These are phyloP conservation scores for Nymphalis io DNA, from an alignment of 1,140 invertebrate species.

Conservation along the genomic window DNA sequence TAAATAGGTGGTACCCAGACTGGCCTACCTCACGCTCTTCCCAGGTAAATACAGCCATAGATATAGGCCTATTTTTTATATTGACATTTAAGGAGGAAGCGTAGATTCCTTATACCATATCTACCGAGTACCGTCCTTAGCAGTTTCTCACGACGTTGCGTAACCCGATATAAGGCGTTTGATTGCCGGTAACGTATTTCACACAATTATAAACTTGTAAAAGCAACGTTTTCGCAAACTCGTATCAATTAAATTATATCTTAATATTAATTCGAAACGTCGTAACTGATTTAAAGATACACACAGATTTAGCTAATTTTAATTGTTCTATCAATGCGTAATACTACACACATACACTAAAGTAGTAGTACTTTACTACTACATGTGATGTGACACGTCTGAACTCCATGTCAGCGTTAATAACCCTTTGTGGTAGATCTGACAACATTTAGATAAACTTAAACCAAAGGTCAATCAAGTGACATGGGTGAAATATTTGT, in stretches of 20 bases:
- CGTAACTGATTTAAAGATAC: no score
- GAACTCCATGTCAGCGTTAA: conserved; percentile 9
- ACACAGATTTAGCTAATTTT: no score
- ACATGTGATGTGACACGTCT: conserved; percentile 23
- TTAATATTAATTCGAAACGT: not conserved
- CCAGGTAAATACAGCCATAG: no score
- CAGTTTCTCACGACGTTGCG: conserved; percentile 20
- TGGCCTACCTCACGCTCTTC: no score
- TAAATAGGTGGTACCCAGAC: no score
- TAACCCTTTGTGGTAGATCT: conserved; percentile 2
- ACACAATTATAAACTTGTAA: not conserved
- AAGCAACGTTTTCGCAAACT: not conserved
- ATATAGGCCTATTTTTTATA: no score
- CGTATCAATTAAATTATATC: not conserved
- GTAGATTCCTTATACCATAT: not conserved
- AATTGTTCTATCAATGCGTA: no score
- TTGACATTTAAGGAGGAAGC: not conserved
- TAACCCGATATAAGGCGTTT: conserved; percentile 14
- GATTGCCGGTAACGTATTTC: not conserved
- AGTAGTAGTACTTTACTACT: no score
- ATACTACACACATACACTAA: no score
- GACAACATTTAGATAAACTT: not conserved
- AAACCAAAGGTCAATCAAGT: not conserved
- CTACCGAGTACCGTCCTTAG: conserved; percentile 8
- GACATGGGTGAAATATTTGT: no score